phyloP scores from a whole-genome alignment of 2,797 vertebrate genomes.

The Tokudaia muenninki region DNA sequence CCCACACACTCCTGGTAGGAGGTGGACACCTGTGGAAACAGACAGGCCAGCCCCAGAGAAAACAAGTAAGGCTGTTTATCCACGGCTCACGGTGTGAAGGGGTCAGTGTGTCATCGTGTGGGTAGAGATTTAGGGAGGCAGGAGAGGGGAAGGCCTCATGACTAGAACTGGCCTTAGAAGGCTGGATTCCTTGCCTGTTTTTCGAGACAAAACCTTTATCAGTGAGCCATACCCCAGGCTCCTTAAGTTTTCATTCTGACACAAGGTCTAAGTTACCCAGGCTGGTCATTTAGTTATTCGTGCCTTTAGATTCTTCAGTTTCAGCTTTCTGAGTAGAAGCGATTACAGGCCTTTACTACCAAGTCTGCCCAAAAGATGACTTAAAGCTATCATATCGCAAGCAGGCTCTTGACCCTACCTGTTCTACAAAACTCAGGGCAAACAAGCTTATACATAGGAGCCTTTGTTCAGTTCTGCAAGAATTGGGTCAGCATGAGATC shows the following conservation, averaged over 20 bases:
- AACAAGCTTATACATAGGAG: rapidly evolving
- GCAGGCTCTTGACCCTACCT: background rate
- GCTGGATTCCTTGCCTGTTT: background rate
- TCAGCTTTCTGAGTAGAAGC: background rate
- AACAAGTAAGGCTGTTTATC: background rate
- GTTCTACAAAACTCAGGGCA: background rate
- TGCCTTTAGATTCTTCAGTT: background rate
- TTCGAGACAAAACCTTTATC: background rate
- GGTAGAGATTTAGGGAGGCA: background rate
- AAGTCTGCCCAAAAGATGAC: background rate
- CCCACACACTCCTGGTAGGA: background rate
- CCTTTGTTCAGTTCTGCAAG: background rate
- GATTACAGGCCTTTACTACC: background rate
- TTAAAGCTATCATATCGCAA: background rate
- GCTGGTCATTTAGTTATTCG: background rate
- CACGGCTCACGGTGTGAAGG: background rate
- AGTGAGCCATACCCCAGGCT: background rate
- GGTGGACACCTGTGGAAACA: constrained; percentile 9
- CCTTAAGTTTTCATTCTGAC: background rate
- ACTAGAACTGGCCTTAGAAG: background rate
- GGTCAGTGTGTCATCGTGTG: background rate
- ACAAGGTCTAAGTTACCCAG: background rate
- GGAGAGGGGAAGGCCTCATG: background rate
- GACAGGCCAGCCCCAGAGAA: background rate
- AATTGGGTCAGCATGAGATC: rapidly evolving